phyloP scores from a whole-genome alignment of 2,888 invertebrate species.

The Sturmia bella region DNA sequence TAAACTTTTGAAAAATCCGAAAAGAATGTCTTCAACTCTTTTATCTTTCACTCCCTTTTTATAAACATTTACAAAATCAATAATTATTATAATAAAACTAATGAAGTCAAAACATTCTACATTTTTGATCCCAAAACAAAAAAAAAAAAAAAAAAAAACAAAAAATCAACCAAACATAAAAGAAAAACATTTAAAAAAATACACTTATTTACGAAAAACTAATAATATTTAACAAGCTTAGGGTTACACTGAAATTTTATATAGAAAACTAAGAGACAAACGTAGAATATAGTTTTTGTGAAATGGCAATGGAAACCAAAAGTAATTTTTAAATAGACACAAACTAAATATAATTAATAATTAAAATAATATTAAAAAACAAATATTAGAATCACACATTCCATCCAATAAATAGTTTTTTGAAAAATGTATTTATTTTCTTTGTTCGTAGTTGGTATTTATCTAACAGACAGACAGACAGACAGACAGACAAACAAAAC shows the following conservation, averaged over 20 bases:
- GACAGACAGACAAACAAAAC: slow-evolving; percentile 11
- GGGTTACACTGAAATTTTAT: slow-evolving; percentile 36
- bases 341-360: slow-evolving; percentile 8
- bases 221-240: slow-evolving; percentile 22
- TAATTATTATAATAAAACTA: slow-evolving; percentile 7
- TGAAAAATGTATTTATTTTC: slow-evolving; percentile 35
- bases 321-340: slow-evolving; percentile 18
- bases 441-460: slow-evolving; percentile 17
- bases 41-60: slow-evolving; percentile 14
- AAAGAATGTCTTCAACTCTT: slow-evolving; percentile 1
- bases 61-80: slow-evolving; percentile 31
- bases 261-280: slow-evolving; percentile 17
- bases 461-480: slow-evolving; percentile 41
- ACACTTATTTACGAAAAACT: slow-evolving; percentile 3
- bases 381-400: slow-evolving; percentile 60
- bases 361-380: slow-evolving; percentile 34
- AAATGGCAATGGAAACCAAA: slow-evolving; percentile 24
- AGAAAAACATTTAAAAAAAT: not conserved
- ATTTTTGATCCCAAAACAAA: slow-evolving; percentile 18
- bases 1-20: slow-evolving; percentile 26
- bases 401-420: slow-evolving; percentile 66
- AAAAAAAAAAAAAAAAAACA: slow-evolving; percentile 9
- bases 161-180: not conserved
- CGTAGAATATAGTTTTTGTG: slow-evolving; percentile 39
- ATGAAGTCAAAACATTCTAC: slow-evolving; percentile 37